Conservation (phyloP, 2,113 vertebrate genomes). For the Peromyscus californicus region DNA sequence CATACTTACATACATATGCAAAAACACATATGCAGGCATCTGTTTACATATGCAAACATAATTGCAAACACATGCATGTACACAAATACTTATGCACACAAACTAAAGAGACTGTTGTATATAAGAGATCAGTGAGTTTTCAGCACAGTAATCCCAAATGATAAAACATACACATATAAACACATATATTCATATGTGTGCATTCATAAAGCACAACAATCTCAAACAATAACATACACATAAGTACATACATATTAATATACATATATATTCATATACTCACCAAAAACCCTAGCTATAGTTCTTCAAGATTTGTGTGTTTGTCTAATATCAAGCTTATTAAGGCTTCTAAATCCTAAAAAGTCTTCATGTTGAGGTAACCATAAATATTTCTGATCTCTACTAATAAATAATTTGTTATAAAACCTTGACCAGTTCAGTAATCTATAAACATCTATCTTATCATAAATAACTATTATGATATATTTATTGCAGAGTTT, state of each 20-base stretch:
- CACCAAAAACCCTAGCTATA: neutral
- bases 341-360: conserved; percentile 1
- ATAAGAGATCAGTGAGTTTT: neutral
- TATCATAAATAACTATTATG: neutral
- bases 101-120: neutral
- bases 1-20: fast-evolving
- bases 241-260: neutral
- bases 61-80: fast-evolving
- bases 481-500: neutral
- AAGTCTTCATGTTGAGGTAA: neutral
- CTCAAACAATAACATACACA: neutral
- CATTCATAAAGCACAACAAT: neutral
- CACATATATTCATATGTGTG: neutral
- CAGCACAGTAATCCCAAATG: neutral
- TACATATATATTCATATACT: neutral
- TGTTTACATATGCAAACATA: too few species aligned
- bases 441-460: neutral
- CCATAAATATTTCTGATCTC: neutral
- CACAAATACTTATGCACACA: neutral
- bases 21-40: too few species aligned
- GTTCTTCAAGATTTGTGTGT: neutral
- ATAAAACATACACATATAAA: neutral
- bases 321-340: neutral
- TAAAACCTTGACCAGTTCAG: neutral
- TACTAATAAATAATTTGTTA: neutral